Percentiles rank a stretch among this genome's conserved stretches.
Evolutionary conservation across 92 coral and sea anemone genomes (phyloP).

Genomic region (Paramuricea clavata): DNA sequence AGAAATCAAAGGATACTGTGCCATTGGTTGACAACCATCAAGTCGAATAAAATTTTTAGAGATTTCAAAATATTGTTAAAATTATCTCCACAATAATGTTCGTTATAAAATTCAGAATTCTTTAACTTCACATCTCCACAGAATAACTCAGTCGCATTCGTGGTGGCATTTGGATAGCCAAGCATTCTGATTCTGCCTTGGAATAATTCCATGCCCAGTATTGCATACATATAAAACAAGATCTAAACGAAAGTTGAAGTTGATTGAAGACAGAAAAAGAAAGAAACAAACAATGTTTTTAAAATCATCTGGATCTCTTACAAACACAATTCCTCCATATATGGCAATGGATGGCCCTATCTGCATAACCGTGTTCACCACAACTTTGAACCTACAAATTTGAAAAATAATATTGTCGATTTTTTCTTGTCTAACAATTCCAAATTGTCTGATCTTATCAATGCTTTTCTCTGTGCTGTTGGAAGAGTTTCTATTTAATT

Average conservation of each 20-base stretch:
- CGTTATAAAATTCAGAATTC: conserved; percentile 83
- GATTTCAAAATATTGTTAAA: conserved; percentile 83
- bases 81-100: conserved; percentile 92
- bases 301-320: conserved; percentile 51
- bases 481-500: too few relatives aligned
- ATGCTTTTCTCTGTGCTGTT: too few relatives aligned
- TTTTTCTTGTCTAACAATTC: too few relatives aligned
- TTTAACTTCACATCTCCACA: conserved; percentile 88
- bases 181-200: conserved; percentile 69
- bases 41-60: conserved; percentile 86
- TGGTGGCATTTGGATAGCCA: conserved; percentile 75
- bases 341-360: conserved; percentile 93
- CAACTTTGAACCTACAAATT: conserved; percentile 82
- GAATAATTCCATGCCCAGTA: conserved; percentile 93
- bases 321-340: conserved; percentile 91
- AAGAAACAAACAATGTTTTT: background rate
- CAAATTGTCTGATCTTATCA: too few relatives aligned
- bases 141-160: conserved; percentile 59
- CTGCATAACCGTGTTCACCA: conserved; percentile 93
- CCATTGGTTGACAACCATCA: conserved; percentile 98
- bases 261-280: background rate
- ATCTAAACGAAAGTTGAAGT: conserved; percentile 52
- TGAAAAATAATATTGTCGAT: background rate
- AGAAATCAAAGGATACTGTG: conserved; percentile 88
- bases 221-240: conserved; percentile 85